Base-by-base conservation (phyloP, 2,888 invertebrate genomes). In the Xylota segnis region DNA sequence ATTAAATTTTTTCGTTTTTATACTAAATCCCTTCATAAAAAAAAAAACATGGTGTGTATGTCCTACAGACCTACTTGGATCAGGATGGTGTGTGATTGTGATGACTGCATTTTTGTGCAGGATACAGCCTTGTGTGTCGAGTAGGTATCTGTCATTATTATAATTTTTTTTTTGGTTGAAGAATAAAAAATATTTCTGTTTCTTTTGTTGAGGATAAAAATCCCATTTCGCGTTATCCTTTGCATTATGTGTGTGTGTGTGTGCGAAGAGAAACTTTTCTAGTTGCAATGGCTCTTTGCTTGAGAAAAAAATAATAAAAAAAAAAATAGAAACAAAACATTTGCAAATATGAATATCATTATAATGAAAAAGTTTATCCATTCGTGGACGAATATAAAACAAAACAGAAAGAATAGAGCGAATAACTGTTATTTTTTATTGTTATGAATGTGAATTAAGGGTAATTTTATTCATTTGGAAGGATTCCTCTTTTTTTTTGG, bases 41-140 rank as follows among this genome's bases (percentile, higher is more conserved):
- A 37, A 61, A 59, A 27, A 37, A 43, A 27, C n/a, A 16, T 5
- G 7, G 6, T 72, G 14, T 50, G 27, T 47, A 37, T 68, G 83
- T 72, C 78, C 83, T 74, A 74, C 23, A 72, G 68, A 78, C 83
- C 83, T 63, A 83, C 65, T 77, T 78, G 66, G 47, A 78, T 63
- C 43, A 63, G 34, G 14, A 43, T 23, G 47, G 47, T 77, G 63
- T 76, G 71, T 71, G 65, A 72, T 83, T 77, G 59, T 83, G 77
- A 83, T 32, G 77, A 77, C 52, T 77, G 83, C 58, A 76, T 14
- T 34, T 43, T 40, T 43, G 56, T 75, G 32, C 58, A 58, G 66
- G 65, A 71, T 58, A 47, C 43, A 16, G 54, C 16, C 3, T 45
- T 18, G 18, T 12, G 32, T 43, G 32, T 61, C 18, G 45, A 71